Evolutionary conservation across 2,113 vertebrate species (phyloP).

Genomic region (Alethe diademata): DNA sequence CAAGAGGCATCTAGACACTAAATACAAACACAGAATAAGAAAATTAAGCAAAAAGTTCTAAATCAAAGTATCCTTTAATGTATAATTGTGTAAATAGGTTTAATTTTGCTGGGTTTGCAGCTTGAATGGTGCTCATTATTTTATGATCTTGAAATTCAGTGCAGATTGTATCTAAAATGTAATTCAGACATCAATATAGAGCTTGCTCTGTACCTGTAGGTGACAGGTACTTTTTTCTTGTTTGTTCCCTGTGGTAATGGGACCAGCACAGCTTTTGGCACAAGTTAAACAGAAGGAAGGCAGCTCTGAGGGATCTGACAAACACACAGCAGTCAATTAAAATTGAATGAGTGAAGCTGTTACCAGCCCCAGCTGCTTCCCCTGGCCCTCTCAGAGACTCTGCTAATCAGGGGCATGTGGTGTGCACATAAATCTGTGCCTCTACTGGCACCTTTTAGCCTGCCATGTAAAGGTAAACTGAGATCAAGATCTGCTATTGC

Average conservation of each 20-base stretch:
- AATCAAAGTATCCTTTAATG: not conserved
- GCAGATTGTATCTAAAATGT: not conserved
- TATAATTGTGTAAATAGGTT: not conserved
- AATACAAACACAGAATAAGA: not conserved
- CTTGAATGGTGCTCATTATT: not conserved
- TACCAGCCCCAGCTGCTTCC: constrained; percentile 41
- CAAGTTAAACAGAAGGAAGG: constrained; percentile 8
- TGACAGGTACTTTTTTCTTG: not conserved
- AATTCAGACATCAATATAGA: not conserved
- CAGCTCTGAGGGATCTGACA: not conserved
- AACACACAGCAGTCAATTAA: constrained; percentile 48
- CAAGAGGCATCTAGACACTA: not conserved
- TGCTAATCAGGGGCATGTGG: constrained; percentile 8
- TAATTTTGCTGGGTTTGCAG: not conserved
- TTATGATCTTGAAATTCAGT: not conserved
- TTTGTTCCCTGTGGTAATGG: not conserved
- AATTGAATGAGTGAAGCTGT: constrained; percentile 44
- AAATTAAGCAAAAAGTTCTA: not conserved
- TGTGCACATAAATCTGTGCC: not conserved
- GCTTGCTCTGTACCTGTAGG: not conserved
- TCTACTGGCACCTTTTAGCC: not conserved
- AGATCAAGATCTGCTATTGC: not conserved
- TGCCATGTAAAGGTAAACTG: not conserved
- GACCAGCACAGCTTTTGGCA: constrained; percentile 14
- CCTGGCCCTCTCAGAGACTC: not conserved